phyloP scores from a whole-genome alignment of 2,888 invertebrate genomes.

The Drosophila melanosoma region DNA sequence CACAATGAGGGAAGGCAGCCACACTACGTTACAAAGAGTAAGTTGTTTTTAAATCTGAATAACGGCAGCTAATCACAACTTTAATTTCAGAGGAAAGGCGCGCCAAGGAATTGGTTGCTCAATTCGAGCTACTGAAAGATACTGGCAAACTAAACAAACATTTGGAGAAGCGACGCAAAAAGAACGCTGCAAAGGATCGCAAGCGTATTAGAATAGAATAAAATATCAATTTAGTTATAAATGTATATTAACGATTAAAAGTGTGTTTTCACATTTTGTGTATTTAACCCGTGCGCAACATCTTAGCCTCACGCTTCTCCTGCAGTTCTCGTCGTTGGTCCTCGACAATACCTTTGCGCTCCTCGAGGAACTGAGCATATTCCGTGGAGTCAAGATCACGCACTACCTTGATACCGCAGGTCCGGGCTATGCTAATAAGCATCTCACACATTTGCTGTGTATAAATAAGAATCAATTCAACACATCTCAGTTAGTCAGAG shows the following conservation, averaged over 20 bases:
- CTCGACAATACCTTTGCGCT: constrained; percentile 89
- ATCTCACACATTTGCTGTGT: constrained; percentile 90
- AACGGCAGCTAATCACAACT: background rate
- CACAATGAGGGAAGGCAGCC: constrained; percentile 90
- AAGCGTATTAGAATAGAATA: constrained; percentile 83
- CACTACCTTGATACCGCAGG: constrained; percentile 94
- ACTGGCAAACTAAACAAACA: constrained; percentile 92
- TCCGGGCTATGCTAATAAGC: constrained; percentile 91
- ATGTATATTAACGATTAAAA: constrained; percentile 62
- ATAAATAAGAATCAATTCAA: background rate
- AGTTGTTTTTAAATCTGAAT: constrained; percentile 43
- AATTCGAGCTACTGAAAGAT: constrained; percentile 92
- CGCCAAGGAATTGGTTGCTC: constrained; percentile 90
- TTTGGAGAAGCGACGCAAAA: constrained; percentile 92
- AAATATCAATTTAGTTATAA: constrained; percentile 40
- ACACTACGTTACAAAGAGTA: constrained; percentile 90
- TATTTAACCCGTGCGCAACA: constrained; percentile 91
- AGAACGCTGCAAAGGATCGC: constrained; percentile 86
- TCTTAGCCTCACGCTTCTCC: constrained; percentile 95
- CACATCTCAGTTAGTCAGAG: rapidly evolving
- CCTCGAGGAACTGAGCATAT: constrained; percentile 92
- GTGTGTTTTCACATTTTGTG: constrained; percentile 12
- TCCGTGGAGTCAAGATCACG: constrained; percentile 91
- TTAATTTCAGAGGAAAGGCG: constrained; percentile 91
- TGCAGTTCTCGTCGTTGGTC: constrained; percentile 91